Percentiles rank a stretch among this genome's conserved stretches.
These are phyloP conservation scores for Falcunculus frontatus DNA, from an alignment of 2,113 vertebrate species.

Conservation along the genomic window DNA sequence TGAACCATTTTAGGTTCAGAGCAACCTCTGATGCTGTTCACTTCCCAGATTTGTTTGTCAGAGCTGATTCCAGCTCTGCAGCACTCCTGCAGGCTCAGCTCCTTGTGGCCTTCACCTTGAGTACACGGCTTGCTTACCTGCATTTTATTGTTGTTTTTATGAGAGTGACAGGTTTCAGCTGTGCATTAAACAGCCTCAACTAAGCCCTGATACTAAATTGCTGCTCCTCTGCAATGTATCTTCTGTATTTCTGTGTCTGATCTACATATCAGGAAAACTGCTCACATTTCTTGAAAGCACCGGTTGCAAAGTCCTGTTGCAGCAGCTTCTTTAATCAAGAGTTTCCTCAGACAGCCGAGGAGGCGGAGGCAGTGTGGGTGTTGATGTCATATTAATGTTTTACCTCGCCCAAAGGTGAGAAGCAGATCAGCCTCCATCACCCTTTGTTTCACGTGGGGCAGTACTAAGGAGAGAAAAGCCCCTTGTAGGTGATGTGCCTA, in stretches of 20 bases:
- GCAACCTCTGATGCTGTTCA: background rate
- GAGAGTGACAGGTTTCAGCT: background rate
- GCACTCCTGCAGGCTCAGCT: background rate
- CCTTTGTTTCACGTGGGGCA: background rate
- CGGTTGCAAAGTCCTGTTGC: background rate
- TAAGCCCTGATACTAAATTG: background rate
- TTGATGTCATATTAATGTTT: conserved; percentile 25
- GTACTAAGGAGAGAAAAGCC: background rate
- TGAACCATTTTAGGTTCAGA: background rate
- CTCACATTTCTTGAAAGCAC: background rate
- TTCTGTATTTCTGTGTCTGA: background rate
- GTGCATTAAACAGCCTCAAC: background rate
- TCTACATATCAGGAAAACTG: background rate
- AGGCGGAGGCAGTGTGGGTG: background rate
- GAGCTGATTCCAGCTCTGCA: background rate
- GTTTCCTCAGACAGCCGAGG: background rate
- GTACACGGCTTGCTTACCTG: background rate
- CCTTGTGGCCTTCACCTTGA: background rate
- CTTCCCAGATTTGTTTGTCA: background rate
- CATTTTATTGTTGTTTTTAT: background rate
- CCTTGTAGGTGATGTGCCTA: background rate
- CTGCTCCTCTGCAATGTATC: background rate
- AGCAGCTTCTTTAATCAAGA: background rate
- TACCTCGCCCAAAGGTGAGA: background rate
- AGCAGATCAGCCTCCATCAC: background rate